Base-by-base conservation (phyloP, 2,797 vertebrate species). In the Liasis olivaceus region DNA sequence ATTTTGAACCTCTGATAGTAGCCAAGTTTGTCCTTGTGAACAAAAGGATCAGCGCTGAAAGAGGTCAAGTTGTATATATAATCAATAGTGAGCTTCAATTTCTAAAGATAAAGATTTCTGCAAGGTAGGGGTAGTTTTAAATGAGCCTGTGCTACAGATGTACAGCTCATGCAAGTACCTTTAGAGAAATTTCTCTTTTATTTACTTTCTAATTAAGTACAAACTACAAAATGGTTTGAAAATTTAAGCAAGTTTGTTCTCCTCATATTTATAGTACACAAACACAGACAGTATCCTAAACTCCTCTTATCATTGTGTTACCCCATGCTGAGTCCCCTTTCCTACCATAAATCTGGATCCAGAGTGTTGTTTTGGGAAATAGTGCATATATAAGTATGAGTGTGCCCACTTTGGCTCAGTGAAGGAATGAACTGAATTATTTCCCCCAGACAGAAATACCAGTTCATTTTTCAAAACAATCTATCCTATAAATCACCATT, bases 41-140 rank as follows among this genome's bases (percentile, higher is more conserved):
- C 42, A 94, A 95, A 56, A 97, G 94, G 12, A 94, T 98, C 93
- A 94, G 94, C 81, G 97, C 93, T 0, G 91, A 94, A 89, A 97
- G 97, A 89, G 98, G 98, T 14, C 96, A 96, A 42, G 96, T 96
- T 3, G 98, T 95, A 22, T 97, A 96, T 4, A 0, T 98, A 96
- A 98, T 95, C 0, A 91, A 97, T 81, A 95, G 96, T 26, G 95
- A 98, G 63, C 96, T 98, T 91, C 20, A 2, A 92, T 95, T 92
- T 96, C 96, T 3, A 89, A 92, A 24, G 85, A 91, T 0, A 94
- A 94, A 0, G 56, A 97, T 93, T 95, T 96, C 91, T 98, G 98
- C 92, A 98, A 98, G 95, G 98, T 98, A 93, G 97, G 98, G 95
- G 97, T 97, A 51, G 96, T 98, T 94, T 96, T 97, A 93, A 98